phyloP scores from a whole-genome alignment of 2,797 vertebrate species.

The Sebastes miniatus region DNA sequence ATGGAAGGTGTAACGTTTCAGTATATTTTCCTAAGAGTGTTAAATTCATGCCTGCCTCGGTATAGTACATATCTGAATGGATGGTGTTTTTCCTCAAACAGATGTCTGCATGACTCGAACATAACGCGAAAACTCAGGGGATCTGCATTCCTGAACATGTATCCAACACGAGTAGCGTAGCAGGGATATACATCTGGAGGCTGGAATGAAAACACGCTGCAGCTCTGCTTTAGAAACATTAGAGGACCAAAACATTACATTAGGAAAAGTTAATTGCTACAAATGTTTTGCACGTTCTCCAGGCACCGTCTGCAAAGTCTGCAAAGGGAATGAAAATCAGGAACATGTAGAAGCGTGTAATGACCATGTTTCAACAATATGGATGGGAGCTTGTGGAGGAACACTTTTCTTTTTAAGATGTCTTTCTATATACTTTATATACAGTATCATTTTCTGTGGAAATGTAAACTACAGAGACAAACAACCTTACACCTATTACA shows the following conservation, averaged over 20 bases:
- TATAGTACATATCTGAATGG: conserved; percentile 34
- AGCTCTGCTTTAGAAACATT: conserved; percentile 28
- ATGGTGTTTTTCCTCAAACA: conserved; percentile 53
- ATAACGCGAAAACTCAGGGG: conserved; percentile 57
- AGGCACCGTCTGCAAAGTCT: neutral
- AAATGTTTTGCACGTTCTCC: conserved; percentile 16
- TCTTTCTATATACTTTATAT: neutral
- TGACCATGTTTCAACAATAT: neutral
- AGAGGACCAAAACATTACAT: conserved; percentile 33
- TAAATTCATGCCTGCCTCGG: conserved; percentile 12
- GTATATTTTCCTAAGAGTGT: conserved; percentile 11
- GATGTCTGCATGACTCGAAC: conserved; percentile 66
- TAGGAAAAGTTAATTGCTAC: neutral
- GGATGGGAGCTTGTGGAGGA: neutral
- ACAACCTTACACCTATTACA: neutral
- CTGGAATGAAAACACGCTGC: conserved; percentile 64
- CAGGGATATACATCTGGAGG: conserved; percentile 63
- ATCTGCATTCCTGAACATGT: conserved; percentile 64
- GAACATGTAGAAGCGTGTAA: neutral
- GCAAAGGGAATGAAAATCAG: neutral
- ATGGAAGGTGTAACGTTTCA: conserved; percentile 13
- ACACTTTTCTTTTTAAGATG: neutral
- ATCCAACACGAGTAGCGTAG: conserved; percentile 47
- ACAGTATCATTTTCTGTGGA: neutral
- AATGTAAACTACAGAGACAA: neutral